Evolutionary conservation across 2,797 vertebrate genomes (phyloP), one percentile per base, ranked within the genome.

Genomic region (Selene dorsalis): DNA sequence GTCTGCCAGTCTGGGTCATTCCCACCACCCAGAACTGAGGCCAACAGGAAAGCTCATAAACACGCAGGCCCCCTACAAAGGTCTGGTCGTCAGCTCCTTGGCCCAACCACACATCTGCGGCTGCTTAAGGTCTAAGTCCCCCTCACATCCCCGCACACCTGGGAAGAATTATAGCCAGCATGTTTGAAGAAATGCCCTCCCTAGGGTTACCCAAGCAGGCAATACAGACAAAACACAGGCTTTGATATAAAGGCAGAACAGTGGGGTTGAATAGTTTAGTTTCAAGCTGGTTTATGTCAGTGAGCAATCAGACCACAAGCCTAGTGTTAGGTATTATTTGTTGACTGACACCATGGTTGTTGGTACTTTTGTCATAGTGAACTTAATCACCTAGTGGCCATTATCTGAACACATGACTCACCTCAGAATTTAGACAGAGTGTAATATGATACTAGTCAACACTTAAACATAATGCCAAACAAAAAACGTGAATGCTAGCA

Each of bases 1-100:
- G 81, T 79, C 84, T 80, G 52, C 69, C 78, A 81, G 84, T 80
- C 84, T 82, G 84, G 67, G 79, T 86, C 84, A 84, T 88, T 93
- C 88, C 88, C 87, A 92, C 86, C 85, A 84, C 89, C 83, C 87
- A 92, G 77, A 89, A 73, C 69, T 75, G 75, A 86, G 85, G 78
- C 86, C 77, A 88, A 84, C 80, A 89, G 86, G 85, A 93, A 92
- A 93, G 88, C 92, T 91, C 90, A 93, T 94, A 94, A 94, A 93
- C 81, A 79, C 86, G 73, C 60, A 66, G 79, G 58, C 87, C 92
- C 89, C 91, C 89, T 91, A 89, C 92, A 85, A 91, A 87, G 91
- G 87, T 93, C 92, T 93, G 88, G 82, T 92, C 80, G 64, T 79
- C 75, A 74, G 79, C 84, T 88, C 80, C 78, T 38, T 53, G 73